Base-by-base conservation (phyloP, 2,797 vertebrate genomes). In the Danio aesculapii region DNA sequence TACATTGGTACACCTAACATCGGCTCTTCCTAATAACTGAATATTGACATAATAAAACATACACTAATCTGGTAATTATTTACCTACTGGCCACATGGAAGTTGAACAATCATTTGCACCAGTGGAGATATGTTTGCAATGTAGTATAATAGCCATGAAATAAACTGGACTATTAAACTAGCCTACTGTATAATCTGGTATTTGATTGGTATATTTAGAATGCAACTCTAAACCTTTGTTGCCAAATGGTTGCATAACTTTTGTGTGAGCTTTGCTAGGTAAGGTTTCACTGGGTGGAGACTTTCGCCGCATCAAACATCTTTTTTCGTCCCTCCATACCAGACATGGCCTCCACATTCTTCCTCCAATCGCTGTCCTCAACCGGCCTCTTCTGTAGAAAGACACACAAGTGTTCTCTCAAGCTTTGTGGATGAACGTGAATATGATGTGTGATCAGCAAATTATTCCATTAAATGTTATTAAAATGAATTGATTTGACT, bases 281-380 rank as follows among this genome's bases (percentile, higher is more conserved):
- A 49, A 12, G 10, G 66, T 47, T 78, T 96, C 92, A 98, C 92
- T 96, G 96, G 16, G 93, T 90, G 0, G 95, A 91, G 2, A 95
- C 96, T 44, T 97, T 97, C 68, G 97, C 97, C 6, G 96, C 97
- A 0, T 99, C 97, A 0, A 98, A 98, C 97, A 98, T 99, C 92
- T 99, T 98, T 94, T 98, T 98, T 62, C 97, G 90, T 14, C 97
- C 97, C 85, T 77, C 62, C 64, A 77, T 77, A n/a, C 63, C 64
- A 77, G 75, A 77, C 75, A 77, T 77, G 90, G 97, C 97, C 83
- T 98, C 97, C 86, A 98, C 96, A 0, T 98, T 99, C 94, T 98
- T 99, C 86, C 97, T 95, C 97, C 97, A 99, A 89, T 98, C 97
- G 0, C 97, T 96, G 88, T 98, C 97, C 88, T 98, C 97, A 71